Conservation (phyloP, 2,888 invertebrate genomes). For the Sarcophaga rosellei region DNA sequence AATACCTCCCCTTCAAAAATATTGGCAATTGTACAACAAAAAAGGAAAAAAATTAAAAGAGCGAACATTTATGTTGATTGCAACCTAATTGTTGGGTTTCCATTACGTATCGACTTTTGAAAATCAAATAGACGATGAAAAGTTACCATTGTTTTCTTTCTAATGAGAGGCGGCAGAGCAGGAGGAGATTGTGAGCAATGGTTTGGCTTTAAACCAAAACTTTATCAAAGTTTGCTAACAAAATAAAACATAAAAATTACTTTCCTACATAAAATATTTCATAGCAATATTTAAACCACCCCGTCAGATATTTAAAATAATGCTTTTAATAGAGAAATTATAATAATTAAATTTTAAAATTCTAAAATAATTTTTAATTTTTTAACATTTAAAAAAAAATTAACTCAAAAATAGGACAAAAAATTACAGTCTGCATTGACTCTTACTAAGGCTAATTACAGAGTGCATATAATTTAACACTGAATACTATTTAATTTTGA, state of each 20-base stretch:
- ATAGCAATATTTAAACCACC: conserved; percentile 20
- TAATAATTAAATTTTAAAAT: background rate
- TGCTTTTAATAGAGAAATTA: background rate
- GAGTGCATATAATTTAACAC: no score
- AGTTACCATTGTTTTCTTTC: conserved; percentile 20
- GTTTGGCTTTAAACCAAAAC: conserved; percentile 66
- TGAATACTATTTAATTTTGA: no score
- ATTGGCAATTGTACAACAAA: conserved; percentile 10
- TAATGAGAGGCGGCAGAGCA: background rate
- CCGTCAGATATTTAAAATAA: conserved; percentile 22
- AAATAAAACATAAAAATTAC: conserved; percentile 45
- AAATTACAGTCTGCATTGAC: no score
- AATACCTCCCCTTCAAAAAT: background rate
- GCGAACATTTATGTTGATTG: conserved; percentile 58
- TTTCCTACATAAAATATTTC: conserved; percentile 10
- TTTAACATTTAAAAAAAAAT: no score
- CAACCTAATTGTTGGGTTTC: conserved; percentile 68
- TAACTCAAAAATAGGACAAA: no score
- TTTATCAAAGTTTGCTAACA: conserved; percentile 63
- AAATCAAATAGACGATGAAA: conserved; percentile 61
- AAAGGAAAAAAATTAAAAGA: background rate
- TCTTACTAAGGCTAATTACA: no score
- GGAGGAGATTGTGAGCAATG: background rate
- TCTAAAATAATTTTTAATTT: no score
- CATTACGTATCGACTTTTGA: conserved; percentile 66